phyloP scores from a whole-genome alignment of 30 jellyfish, hydroid and myxozoan genomes.

The Pseudorhiza aurosa region DNA sequence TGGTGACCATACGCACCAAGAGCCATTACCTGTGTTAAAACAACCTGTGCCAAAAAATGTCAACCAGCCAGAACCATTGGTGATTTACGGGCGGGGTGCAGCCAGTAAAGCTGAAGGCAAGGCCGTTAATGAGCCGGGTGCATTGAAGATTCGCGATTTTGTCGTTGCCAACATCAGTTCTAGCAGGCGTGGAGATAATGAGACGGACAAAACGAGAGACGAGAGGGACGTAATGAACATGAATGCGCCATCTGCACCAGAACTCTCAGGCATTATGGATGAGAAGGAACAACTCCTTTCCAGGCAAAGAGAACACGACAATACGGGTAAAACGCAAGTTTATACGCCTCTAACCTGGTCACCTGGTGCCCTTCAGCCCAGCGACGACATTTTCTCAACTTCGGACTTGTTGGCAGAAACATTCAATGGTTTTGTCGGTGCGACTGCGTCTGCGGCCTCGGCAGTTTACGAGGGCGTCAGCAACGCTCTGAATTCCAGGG shows the following conservation, averaged over 20 bases:
- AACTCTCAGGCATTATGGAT: too few species aligned
- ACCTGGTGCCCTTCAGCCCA: background rate
- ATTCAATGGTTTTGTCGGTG: constrained; percentile 9
- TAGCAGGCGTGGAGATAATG: too few species aligned
- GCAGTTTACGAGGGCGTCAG: constrained; percentile 10
- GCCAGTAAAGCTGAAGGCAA: background rate
- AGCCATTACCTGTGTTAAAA: background rate
- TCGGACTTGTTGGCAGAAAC: constrained; percentile 12
- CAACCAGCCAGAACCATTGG: constrained; percentile 12
- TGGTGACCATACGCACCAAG: background rate
- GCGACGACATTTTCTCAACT: background rate
- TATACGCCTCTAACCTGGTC: constrained; percentile 5
- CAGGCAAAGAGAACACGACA: background rate
- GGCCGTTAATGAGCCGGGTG: constrained; percentile 9
- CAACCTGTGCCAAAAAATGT: constrained; percentile 25
- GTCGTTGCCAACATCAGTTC: background rate
- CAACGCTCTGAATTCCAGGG: background rate
- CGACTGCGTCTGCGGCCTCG: constrained; percentile 12
- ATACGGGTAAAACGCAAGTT: background rate
- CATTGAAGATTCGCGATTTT: background rate
- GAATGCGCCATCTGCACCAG: too few species aligned
- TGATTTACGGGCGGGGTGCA: constrained; percentile 48
- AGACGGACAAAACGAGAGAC: too few species aligned
- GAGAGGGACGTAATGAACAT: background rate
- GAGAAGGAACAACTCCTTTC: background rate